Base-by-base conservation (phyloP, 2,797 vertebrate species). In the Neostethus bicornis region DNA sequence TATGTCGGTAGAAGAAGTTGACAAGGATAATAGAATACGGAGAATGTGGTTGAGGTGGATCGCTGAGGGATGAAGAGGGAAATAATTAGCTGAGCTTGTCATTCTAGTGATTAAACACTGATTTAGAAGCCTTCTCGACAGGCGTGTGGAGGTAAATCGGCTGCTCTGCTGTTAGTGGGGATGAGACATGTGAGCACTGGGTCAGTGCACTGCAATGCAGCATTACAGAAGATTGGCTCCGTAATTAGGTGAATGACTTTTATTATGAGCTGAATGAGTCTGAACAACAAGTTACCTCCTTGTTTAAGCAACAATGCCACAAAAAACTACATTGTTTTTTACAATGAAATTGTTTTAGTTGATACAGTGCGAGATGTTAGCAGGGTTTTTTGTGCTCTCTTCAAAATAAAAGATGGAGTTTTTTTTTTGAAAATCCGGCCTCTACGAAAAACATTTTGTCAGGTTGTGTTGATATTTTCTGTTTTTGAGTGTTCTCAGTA, bases 41-140 rank as follows among this genome's bases (percentile, higher is more conserved):
- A 72, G 67, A 49, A 66, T 69, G 75, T 77, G 54, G 69, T 44
- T 53, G 70, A 71, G 66, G 79, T 47, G 67, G 61, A 66, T 68
- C 5, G 24, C 45, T 17, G 53, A 61, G 12, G 63, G 50, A 31
- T 50, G 24, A 54, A 35, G 34, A 34, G 20, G 55, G 57, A 74
- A 67, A 49, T 80, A 81, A 87, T 89, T 88, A 86, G 85, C 71
- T 61, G 48, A 70, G 69, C 79, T 81, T 84, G 84, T 85, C 84
- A 71, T 77, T 81, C 51, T 61, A 68, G 79, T 85, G 83, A 88
- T 89, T 88, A 87, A 86, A 85, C 75, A 73, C 75, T 83, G 85
- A 89, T 89, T 88, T 89, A 82, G 73, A 66, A 71, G 80, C 37
- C 19, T 62, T 77, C 77, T 80, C 69, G 12, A 52, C 62, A 51